These are phyloP conservation scores for Lepidocolaptes lacrymiger DNA, from an alignment of 2,797 vertebrate species.

Conservation along the genomic window DNA sequence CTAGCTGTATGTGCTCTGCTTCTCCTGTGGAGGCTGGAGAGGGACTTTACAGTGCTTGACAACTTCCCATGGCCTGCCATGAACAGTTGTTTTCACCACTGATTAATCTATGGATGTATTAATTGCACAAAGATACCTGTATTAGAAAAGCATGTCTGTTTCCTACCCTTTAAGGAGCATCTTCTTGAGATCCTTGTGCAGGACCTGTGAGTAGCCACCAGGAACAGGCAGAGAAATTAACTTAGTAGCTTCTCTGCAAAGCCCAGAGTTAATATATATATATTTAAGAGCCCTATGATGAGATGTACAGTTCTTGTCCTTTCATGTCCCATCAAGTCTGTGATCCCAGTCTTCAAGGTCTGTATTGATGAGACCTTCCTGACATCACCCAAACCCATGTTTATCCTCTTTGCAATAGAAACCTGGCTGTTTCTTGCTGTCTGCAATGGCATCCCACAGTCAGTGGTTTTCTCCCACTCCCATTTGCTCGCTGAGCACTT, in stretches of 20 bases:
- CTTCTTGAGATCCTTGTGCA: background rate
- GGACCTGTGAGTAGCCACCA: background rate
- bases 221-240: background rate
- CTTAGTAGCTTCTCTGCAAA: background rate
- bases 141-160: background rate
- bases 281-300: background rate
- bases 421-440: background rate
- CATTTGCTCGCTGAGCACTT: fast-evolving
- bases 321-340: background rate
- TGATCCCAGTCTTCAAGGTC: background rate
- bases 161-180: background rate
- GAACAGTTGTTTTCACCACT: background rate
- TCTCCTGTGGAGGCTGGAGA: background rate
- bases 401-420: background rate
- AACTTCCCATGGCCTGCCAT: background rate
- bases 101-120: background rate
- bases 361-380: background rate
- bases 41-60: background rate
- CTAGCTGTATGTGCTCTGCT: background rate
- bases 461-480: background rate
- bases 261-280: no score
- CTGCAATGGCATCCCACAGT: background rate
- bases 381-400: background rate
- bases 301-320: background rate
- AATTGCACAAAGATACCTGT: background rate